A percentile compares a stretch with the other conserved stretches of the same genome.
These are phyloP conservation scores for Leptosomus discolor DNA, from an alignment of 2,113 vertebrate species.

Conservation along the genomic window DNA sequence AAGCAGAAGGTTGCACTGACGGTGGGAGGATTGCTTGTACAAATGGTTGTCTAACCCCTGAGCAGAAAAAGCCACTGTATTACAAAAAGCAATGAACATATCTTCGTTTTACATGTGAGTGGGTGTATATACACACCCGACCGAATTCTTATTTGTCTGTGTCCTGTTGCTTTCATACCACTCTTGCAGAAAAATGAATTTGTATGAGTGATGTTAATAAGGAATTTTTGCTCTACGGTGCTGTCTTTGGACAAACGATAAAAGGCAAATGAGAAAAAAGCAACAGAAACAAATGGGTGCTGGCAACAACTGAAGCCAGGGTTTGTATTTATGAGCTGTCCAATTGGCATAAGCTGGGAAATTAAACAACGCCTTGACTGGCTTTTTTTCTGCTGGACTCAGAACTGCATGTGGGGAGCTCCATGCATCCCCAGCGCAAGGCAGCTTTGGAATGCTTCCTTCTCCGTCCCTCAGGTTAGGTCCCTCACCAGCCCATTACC, in stretches of 20 bases:
- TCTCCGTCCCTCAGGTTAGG: not conserved
- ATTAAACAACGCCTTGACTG: not conserved
- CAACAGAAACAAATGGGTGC: not conserved
- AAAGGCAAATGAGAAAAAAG: not conserved
- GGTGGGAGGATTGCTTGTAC: not conserved
- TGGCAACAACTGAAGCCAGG: not conserved
- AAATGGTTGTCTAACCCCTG: not conserved
- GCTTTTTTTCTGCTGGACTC: not conserved
- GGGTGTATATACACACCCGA: not conserved
- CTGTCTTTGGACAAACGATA: not conserved
- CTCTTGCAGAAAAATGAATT: not conserved
- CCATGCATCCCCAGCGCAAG: not conserved
- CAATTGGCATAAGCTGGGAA: not conserved
- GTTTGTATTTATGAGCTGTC: not conserved
- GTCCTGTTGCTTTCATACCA: not conserved
- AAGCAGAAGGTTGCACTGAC: not conserved
- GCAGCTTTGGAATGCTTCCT: not conserved
- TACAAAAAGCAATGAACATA: not conserved
- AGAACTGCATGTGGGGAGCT: not conserved
- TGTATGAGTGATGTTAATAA: not conserved
- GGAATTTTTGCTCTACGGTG: not conserved
- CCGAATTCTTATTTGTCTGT: not conserved
- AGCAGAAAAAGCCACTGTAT: not conserved
- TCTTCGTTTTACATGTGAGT: not conserved
- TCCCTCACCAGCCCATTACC: not conserved